phyloP scores from a whole-genome alignment of 2,888 invertebrate genomes.

The Tricholauxania praeusta region DNA sequence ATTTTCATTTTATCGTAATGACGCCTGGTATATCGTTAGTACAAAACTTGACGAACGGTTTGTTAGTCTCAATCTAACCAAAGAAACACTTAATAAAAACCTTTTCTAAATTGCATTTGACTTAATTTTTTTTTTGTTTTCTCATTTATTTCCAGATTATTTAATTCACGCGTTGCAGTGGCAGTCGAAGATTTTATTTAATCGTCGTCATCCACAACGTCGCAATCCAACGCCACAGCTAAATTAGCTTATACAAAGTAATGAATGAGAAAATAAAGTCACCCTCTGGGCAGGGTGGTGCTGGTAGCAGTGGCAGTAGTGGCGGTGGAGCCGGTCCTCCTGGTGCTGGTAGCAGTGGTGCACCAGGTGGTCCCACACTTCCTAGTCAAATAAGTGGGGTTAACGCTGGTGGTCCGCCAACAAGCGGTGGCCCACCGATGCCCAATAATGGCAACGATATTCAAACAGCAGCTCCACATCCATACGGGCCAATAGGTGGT shows the following conservation, averaged over 20 bases:
- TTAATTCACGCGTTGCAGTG: constrained; percentile 50
- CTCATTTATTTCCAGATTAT: constrained; percentile 45
- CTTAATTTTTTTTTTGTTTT: constrained; percentile 45
- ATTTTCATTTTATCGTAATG: no score
- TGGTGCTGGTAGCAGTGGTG: constrained; percentile 36
- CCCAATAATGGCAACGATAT: constrained; percentile 62
- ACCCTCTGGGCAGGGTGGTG: constrained; percentile 63
- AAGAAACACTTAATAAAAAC: no score
- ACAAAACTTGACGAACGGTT: no score
- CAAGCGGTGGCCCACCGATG: constrained; percentile 55
- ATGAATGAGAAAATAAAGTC: constrained; percentile 68
- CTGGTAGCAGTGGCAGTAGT: constrained; percentile 44
- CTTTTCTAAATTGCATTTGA: constrained; percentile 5
- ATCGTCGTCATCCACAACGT: constrained; percentile 50
- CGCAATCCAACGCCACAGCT: constrained; percentile 49
- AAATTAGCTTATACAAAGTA: constrained; percentile 48
- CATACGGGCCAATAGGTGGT: constrained; percentile 60
- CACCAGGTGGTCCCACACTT: constrained; percentile 32
- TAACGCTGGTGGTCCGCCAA: constrained; percentile 51
- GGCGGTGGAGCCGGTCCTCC: constrained; percentile 44
- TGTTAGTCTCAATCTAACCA: no score
- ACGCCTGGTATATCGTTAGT: no score
- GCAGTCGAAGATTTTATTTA: constrained; percentile 53
- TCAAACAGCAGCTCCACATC: constrained; percentile 54
- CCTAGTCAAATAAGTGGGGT: constrained; percentile 26